Percentiles rank a stretch among this genome's conserved stretches.
These are phyloP conservation scores for Bradypodion ventrale DNA, from an alignment of 2,797 vertebrate species.

Conservation along the genomic window DNA sequence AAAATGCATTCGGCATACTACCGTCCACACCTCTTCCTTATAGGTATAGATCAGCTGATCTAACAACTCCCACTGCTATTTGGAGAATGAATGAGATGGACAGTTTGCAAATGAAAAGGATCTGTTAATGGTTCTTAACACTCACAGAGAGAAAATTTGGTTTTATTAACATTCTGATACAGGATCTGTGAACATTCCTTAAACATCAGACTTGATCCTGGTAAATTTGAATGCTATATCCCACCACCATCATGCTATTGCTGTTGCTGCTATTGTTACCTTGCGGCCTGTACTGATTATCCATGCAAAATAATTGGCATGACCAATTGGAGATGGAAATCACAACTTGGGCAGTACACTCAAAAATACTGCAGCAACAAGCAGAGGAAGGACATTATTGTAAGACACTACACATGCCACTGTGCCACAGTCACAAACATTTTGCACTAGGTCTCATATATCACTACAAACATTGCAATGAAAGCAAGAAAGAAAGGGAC, in stretches of 20 bases:
- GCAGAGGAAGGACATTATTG: background rate
- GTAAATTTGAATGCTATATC: conserved; percentile 27
- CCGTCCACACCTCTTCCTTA: too few relatives aligned
- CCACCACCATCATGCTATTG: background rate
- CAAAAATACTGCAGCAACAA: background rate
- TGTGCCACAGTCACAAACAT: conserved; percentile 12
- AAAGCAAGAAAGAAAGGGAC: conserved; percentile 16
- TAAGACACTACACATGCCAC: background rate
- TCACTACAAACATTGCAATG: conserved; percentile 26
- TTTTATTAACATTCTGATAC: background rate
- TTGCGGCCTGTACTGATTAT: conserved; percentile 13
- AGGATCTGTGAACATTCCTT: conserved; percentile 14
- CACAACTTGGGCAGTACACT: conserved; percentile 5
- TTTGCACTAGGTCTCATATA: conserved; percentile 18
- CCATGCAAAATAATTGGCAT: background rate
- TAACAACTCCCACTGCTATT: background rate
- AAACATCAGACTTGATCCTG: background rate
- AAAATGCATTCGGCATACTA: too few relatives aligned
- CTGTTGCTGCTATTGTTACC: background rate
- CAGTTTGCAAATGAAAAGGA: conserved; percentile 21
- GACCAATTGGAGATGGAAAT: background rate
- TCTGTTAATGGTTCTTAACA: conserved; percentile 13
- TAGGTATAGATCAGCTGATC: too few relatives aligned
- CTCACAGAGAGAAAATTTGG: background rate
- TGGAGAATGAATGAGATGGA: conserved; percentile 6